phyloP scores from a whole-genome alignment of 2,797 vertebrate genomes.

The Potorous gilbertii region DNA sequence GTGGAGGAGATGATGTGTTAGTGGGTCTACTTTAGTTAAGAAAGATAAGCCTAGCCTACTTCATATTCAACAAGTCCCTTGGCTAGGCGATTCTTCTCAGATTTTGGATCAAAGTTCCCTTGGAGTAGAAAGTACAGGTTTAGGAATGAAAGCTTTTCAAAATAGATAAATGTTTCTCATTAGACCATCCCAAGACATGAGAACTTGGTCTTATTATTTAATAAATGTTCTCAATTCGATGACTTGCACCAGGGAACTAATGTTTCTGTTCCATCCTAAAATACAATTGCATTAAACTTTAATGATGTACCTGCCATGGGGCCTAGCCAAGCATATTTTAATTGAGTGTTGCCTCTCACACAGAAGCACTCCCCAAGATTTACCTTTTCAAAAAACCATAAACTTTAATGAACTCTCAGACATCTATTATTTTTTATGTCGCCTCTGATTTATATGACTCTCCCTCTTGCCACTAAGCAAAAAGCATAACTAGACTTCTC shows the following conservation, averaged over 20 bases:
- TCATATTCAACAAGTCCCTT: not conserved
- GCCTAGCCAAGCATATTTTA: conserved; percentile 36
- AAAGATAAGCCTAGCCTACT: not conserved
- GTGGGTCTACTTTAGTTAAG: not conserved
- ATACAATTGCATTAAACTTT: conserved; percentile 41
- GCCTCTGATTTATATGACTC: conserved; percentile 59
- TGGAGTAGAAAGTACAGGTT: not conserved
- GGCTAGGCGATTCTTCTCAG: not conserved
- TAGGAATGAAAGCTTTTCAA: conserved; percentile 45
- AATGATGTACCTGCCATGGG: conserved; percentile 47
- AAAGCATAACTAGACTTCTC: conserved; percentile 61
- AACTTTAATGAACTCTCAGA: conserved; percentile 69
- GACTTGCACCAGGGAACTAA: conserved; percentile 66
- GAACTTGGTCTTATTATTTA: conserved; percentile 51
- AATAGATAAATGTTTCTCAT: conserved; percentile 61
- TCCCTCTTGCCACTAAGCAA: conserved; percentile 43
- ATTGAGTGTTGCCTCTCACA: conserved; percentile 42
- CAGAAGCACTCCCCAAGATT: conserved; percentile 55
- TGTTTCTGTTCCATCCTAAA: conserved; percentile 54
- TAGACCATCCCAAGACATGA: conserved; percentile 53
- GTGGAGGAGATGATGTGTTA: not conserved
- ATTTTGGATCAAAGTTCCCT: conserved; percentile 33
- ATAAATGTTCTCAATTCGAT: conserved; percentile 66
- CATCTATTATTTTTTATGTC: conserved; percentile 69
- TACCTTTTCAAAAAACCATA: conserved; percentile 64